A percentile compares a stretch with the other conserved stretches of the same genome.
These are phyloP conservation scores for Cheilosia vernalis DNA, from an alignment of 2,888 invertebrate species.

Conservation along the genomic window DNA sequence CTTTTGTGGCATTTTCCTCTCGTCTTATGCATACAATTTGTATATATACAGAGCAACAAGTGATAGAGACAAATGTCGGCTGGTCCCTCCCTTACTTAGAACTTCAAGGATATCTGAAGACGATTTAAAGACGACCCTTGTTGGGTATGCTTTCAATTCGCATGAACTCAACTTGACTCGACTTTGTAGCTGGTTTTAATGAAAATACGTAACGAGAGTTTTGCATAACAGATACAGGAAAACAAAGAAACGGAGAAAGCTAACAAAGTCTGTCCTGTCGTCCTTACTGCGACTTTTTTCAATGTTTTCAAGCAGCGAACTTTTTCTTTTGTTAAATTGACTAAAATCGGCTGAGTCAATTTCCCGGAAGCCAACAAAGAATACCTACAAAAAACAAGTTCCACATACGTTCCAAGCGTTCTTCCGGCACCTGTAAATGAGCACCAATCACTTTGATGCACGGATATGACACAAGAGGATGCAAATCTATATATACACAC, in stretches of 20 bases:
- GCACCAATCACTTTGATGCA: conserved; percentile 38
- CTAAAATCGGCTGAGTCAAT: no score
- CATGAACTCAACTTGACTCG: conserved; percentile 16
- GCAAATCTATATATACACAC: conserved; percentile 25
- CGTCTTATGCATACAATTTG: conserved; percentile 43
- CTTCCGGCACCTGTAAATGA: conserved; percentile 46
- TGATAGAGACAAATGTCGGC: conserved; percentile 18
- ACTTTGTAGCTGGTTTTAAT: conserved; percentile 30
- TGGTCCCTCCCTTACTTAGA: neutral
- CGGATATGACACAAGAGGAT: conserved; percentile 30
- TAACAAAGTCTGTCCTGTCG: conserved; percentile 30
- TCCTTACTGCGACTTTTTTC: neutral
- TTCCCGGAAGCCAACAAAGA: neutral
- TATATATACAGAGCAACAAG: conserved; percentile 42
- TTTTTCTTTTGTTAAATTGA: neutral
- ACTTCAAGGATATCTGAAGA: neutral
- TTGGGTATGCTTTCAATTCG: conserved; percentile 33
- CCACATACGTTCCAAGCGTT: conserved; percentile 45
- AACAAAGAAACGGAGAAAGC: conserved; percentile 4
- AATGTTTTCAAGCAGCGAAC: neutral
- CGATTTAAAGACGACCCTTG: conserved; percentile 27
- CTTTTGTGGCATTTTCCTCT: conserved; percentile 18
- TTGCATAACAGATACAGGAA: conserved; percentile 12
- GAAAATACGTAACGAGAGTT: conserved; percentile 26
- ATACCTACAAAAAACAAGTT: conserved; percentile 24